phyloP scores from a whole-genome alignment of 1,140 invertebrate genomes.

The Atta texana region DNA sequence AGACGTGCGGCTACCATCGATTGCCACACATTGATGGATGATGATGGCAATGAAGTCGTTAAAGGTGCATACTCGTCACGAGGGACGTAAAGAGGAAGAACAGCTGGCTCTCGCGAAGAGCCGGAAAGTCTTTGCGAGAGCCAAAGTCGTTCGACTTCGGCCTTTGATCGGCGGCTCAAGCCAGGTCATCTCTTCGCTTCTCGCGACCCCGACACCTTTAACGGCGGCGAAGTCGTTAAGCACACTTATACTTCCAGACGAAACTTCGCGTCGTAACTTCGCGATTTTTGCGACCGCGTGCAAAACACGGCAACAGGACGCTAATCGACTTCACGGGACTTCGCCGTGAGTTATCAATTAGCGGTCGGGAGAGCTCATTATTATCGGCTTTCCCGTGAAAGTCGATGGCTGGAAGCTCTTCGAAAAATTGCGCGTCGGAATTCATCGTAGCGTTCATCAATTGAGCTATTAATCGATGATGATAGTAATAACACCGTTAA shows the following conservation, averaged over 20 bases:
- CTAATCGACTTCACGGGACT: slow-evolving; percentile 43
- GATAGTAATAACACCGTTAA: slow-evolving; percentile 42
- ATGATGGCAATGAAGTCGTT: slow-evolving; percentile 60
- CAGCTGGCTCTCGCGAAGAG: not conserved
- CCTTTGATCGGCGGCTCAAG: slow-evolving; percentile 38
- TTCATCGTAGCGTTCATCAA: slow-evolving; percentile 33
- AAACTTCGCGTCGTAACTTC: slow-evolving; percentile 40
- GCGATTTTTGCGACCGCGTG: slow-evolving; percentile 31
- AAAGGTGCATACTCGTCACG: slow-evolving; percentile 47
- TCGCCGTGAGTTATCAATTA: slow-evolving; percentile 37
- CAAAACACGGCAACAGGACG: slow-evolving; percentile 37
- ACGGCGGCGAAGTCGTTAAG: slow-evolving; percentile 36
- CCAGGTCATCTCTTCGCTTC: slow-evolving; percentile 13
- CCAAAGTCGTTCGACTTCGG: slow-evolving; percentile 42
- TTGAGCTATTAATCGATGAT: slow-evolving; percentile 61
- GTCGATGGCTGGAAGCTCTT: not conserved
- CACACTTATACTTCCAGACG: slow-evolving; percentile 39
- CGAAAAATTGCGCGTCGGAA: slow-evolving; percentile 23
- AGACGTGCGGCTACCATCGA: slow-evolving; percentile 38
- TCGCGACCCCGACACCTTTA: slow-evolving; percentile 36
- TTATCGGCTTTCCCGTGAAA: slow-evolving; percentile 32
- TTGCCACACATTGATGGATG: slow-evolving; percentile 57
- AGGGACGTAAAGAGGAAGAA: slow-evolving; percentile 9
- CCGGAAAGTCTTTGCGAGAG: not conserved
- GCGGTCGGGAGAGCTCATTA: not conserved